Evolutionary conservation across 2,797 vertebrate species (phyloP).

Genomic region (Odontamblyopus lacepedii): DNA sequence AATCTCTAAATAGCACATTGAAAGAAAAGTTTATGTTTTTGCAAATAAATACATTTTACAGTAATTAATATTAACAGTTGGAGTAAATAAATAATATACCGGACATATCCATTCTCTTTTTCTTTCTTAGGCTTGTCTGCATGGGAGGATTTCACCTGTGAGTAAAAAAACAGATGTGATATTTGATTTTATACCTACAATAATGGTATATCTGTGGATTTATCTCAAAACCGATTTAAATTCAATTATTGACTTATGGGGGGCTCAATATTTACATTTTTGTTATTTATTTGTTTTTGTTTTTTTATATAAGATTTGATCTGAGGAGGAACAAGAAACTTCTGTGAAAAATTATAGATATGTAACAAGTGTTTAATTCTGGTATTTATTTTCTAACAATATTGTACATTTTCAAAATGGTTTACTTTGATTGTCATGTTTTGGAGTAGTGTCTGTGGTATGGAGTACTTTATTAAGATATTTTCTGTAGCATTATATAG

Average conservation of each 20-base stretch:
- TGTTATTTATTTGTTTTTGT: neutral
- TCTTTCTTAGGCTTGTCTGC: conserved; percentile 89
- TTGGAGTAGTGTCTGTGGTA: too few relatives aligned
- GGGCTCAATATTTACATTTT: too few relatives aligned
- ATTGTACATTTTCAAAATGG: too few relatives aligned
- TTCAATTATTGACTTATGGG: too few relatives aligned
- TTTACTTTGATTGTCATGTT: too few relatives aligned
- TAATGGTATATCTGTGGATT: neutral
- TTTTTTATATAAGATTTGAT: too few relatives aligned
- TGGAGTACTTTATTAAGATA: too few relatives aligned
- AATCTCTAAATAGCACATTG: conserved; percentile 41
- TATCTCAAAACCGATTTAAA: neutral
- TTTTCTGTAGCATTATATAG: too few relatives aligned
- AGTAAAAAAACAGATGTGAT: neutral
- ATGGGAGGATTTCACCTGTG: conserved; percentile 79
- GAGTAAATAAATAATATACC: conserved; percentile 67
- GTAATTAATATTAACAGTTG: neutral
- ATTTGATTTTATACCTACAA: neutral
- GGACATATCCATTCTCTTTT: conserved; percentile 93
- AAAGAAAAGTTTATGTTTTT: neutral
- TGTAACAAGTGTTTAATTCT: too few relatives aligned
- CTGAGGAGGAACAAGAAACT: too few relatives aligned
- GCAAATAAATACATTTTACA: neutral
- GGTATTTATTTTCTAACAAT: too few relatives aligned
- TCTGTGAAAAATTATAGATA: too few relatives aligned